A percentile compares a stretch with the other conserved stretches of the same genome.
These are phyloP conservation scores for Macrotis lagotis DNA, from an alignment of 2,113 vertebrate species.

Conservation along the genomic window DNA sequence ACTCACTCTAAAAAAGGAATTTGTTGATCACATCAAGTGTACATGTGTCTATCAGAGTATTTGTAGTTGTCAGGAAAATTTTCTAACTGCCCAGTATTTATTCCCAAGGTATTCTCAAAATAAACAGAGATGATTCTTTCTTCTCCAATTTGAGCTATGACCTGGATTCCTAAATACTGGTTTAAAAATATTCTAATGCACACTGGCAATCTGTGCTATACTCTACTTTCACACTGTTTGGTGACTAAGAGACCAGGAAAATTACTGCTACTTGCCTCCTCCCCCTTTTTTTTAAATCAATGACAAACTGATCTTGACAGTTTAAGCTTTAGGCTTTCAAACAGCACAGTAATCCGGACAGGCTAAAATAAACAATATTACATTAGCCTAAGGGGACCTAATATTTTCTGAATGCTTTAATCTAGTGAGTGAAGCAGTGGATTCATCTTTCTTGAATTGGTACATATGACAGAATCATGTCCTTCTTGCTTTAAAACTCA, in stretches of 20 bases:
- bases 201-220: background rate
- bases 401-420: background rate
- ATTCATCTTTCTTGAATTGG: background rate
- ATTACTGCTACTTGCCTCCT: background rate
- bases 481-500: background rate
- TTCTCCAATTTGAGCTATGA: background rate
- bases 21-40: background rate
- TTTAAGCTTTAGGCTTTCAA: background rate
- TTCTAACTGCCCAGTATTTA: background rate
- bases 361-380: background rate
- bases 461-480: background rate
- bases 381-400: background rate
- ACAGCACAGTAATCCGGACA: background rate
- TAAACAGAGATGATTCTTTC: background rate
- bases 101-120: background rate
- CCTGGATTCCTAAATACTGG: background rate
- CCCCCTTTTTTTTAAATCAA: background rate
- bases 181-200: background rate
- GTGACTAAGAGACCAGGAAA: background rate
- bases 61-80: background rate
- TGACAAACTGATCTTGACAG: conserved; percentile 11
- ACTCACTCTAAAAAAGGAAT: background rate
- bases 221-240: conserved; percentile 7
- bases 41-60: background rate
- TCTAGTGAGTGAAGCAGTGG: background rate